Base-by-base conservation (phyloP, 2,113 vertebrate species). In the Mesocricetus auratus region DNA sequence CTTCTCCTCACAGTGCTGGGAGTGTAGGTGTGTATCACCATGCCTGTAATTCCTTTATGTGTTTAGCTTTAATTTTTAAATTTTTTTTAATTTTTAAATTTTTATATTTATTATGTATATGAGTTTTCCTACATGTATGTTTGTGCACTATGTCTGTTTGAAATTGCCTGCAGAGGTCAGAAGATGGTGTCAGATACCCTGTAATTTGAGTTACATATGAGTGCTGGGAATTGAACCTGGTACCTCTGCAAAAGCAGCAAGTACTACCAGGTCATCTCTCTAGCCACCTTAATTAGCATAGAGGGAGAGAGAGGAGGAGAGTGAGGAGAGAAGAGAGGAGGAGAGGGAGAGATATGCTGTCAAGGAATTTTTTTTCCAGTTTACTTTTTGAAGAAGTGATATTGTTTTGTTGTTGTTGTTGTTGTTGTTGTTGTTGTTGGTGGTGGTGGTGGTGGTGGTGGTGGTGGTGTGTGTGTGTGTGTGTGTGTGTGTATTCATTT, bases 331-430 rank as follows among this genome's bases (percentile, higher is more conserved):
- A 13, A 12, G 53, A 56, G 8, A 56, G 53, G 53, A 56, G 12
- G 53, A 56, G 12, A 56, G 12, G 12, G 53, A 58, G 16, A 19
- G 56, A 58, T 17, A 1, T 69, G 26, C 5, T 7, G 62, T 74
- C 12, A 94, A 90, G 62, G 88, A 89, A 75, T 42, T 66, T 19
- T 45, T 85, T 94, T 91, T 39, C 69, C 50, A 95, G 7, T 75
- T 97, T 42, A 45, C 82, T 86, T 47, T 45, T 64, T 19, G 11
- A 45, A 11, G 31, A 45, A 33, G 7, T 31, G 17, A 31, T 1
- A 47, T 75, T 75, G 47, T 50, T 47, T n/a, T n/a, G n/a, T n/a
- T n/a, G n/a, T n/a, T n/a, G n/a, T n/a, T n/a, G n/a, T n/a, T n/a
- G n/a, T n/a, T n/a, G n/a, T n/a, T n/a, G n/a, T n/a, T n/a, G n/a